These are phyloP conservation scores for Meteorus cinctellus DNA, from an alignment of 2,888 invertebrate species.

Conservation along the genomic window DNA sequence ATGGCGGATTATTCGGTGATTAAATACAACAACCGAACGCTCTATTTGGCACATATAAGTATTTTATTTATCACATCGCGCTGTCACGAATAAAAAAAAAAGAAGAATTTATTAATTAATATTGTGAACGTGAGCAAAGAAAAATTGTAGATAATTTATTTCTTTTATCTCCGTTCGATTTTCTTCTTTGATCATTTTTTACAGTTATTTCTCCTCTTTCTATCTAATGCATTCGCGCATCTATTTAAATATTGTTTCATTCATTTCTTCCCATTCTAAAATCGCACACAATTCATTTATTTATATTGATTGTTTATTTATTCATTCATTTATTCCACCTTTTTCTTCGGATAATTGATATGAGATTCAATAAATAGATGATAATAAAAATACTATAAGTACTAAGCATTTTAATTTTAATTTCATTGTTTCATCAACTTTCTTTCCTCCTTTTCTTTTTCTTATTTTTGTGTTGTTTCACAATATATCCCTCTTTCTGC, in stretches of 20 bases:
- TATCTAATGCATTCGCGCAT: constrained; percentile 6
- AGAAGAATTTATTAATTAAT: constrained; percentile 14
- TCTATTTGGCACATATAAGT: constrained; percentile 32
- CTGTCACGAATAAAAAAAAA: constrained; percentile 47
- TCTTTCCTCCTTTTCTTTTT: constrained; percentile 8
- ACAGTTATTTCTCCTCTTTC: not conserved
- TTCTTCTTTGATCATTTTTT: not conserved
- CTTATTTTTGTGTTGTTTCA: constrained; percentile 23
- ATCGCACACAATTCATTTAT: constrained; percentile 14
- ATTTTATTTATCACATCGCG: constrained; percentile 46
- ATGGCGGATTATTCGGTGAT: constrained; percentile 14
- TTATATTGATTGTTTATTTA: constrained; percentile 22
- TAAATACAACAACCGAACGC: constrained; percentile 8
- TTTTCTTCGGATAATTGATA: constrained; percentile 43
- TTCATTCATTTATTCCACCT: constrained; percentile 25
- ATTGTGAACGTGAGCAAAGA: not conserved
- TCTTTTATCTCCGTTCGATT: not conserved
- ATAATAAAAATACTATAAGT: constrained; percentile 69
- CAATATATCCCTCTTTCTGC: not conserved
- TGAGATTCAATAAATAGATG: constrained; percentile 70
- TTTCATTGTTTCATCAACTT: constrained; percentile 8
- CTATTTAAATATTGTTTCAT: not conserved
- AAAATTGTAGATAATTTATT: not conserved
- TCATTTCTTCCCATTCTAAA: not conserved
- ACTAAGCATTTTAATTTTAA: constrained; percentile 60